phyloP scores from a whole-genome alignment of 2,888 invertebrate genomes.

The Emesis furor region DNA sequence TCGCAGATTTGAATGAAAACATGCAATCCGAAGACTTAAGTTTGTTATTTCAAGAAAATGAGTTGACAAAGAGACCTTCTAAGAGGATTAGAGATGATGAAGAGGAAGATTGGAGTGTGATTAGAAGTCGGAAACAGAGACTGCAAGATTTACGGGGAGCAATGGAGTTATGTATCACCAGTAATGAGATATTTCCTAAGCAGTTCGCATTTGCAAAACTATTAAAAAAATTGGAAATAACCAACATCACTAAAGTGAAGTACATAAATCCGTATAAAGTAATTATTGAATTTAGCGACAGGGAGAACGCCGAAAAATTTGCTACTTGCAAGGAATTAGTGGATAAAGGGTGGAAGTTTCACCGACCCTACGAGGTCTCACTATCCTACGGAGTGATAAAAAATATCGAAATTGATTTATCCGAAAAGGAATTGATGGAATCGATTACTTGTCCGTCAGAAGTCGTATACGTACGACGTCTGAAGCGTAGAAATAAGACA shows the following conservation, averaged over 20 bases:
- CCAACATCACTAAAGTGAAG: neutral
- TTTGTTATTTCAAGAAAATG: too few species aligned
- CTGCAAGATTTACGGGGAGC: neutral
- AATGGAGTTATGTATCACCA: too few species aligned
- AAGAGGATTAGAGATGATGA: too few species aligned
- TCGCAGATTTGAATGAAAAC: too few species aligned
- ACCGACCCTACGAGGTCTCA: neutral
- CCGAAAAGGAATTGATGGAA: conserved; percentile 24
- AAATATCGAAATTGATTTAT: conserved; percentile 21
- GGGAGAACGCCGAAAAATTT: conserved; percentile 14
- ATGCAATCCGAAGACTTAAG: too few species aligned
- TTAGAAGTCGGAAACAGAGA: neutral
- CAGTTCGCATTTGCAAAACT: neutral
- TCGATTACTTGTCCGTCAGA: neutral
- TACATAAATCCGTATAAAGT: conserved; percentile 57
- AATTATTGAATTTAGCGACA: conserved; percentile 3
- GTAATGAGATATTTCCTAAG: neutral
- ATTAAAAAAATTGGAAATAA: neutral
- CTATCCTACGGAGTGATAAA: conserved; percentile 19
- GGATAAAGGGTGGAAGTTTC: neutral
- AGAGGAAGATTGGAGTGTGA: too few species aligned
- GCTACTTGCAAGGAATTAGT: neutral
- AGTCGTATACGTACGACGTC: neutral
- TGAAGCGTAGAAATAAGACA: neutral
- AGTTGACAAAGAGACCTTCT: too few species aligned